Evolutionary conservation across 2,888 invertebrate species (phyloP), one percentile per base, ranked within the genome.

Genomic region (Abscondita cerata): DNA sequence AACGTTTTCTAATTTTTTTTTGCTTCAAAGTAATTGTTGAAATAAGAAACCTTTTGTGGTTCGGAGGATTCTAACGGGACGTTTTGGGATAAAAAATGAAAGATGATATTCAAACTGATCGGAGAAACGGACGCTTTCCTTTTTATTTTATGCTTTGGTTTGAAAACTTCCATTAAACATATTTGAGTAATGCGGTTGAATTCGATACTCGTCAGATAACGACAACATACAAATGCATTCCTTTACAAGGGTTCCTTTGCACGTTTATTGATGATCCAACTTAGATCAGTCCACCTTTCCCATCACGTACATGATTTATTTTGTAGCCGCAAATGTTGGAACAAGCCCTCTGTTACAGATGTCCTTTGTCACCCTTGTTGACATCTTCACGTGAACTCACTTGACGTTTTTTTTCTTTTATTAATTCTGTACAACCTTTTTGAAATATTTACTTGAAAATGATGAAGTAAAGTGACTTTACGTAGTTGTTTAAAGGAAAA

Each of bases 381-480:
- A 67, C 66, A 62, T 61, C 41, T 52, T 12, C 56, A 60, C 59
- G 56, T 60, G 64, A 59, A 60, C 60, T 52, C 62, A 55, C 54
- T 53, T 38, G 59, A n/a, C 58, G 52, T 48, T 51, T 59, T 57
- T 52, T 60, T 61, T 34, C 13, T 58, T 60, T 67, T 67, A 70
- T 70, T 70, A 70, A 70, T 68, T 59, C 59, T 51, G 41, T 59
- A 64, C 67, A 64, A 62, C 61, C 54, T 44, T 52, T 62, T 57
- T 59, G 64, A 64, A 55, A 65, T 60, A 53, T 62, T 52, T 47
- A 51, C 48, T 57, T 57, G 57, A 57, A 61, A 61, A 50, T 57
- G 61, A 63, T 60, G 48, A 52, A 66, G 51, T 61, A 55, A 44
- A 34, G 38, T 52, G 31, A 52, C 56, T 20, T 36, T 61, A 56